Conservation (phyloP, 2,113 vertebrate species). For the Hippocampus zosterae region DNA sequence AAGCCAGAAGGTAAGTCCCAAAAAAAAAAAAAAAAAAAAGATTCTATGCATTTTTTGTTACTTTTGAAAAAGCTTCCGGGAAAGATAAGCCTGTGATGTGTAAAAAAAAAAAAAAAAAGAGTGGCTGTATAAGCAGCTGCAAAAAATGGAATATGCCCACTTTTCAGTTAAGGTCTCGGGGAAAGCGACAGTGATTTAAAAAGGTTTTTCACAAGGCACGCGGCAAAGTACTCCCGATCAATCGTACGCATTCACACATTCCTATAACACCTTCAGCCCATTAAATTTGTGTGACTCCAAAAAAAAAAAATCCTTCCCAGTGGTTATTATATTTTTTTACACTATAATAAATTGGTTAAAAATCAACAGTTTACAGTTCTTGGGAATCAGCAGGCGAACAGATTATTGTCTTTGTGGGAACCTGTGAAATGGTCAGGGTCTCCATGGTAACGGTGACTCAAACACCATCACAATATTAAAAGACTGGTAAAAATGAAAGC, state of each 20-base stretch:
- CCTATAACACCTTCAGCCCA: background rate
- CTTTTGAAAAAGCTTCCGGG: constrained; percentile 30
- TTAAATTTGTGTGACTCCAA: background rate
- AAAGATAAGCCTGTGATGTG: constrained; percentile 25
- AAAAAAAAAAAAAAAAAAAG: constrained; percentile 48
- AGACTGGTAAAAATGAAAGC: background rate
- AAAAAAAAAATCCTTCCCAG: background rate
- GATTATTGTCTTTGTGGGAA: constrained; percentile 30
- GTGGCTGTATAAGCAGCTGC: background rate
- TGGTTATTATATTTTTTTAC: background rate
- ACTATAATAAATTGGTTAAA: background rate
- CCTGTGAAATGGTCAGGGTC: constrained; percentile 28
- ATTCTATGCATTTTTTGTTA: constrained; percentile 40
- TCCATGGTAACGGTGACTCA: constrained; percentile 6
- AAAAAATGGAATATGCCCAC: background rate
- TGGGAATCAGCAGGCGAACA: constrained; percentile 4
- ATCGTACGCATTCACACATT: constrained; percentile 13
- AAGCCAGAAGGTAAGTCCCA: constrained; percentile 27
- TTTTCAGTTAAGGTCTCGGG: background rate
- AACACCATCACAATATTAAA: constrained; percentile 1
- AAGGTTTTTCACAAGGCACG: background rate
- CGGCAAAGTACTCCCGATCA: background rate
- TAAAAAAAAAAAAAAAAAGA: constrained; percentile 16
- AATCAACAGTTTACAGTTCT: background rate
- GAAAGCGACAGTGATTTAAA: constrained; percentile 8